These are phyloP conservation scores for Eutolmus rufibarbis DNA, from an alignment of 2,888 invertebrate species.

Conservation along the genomic window DNA sequence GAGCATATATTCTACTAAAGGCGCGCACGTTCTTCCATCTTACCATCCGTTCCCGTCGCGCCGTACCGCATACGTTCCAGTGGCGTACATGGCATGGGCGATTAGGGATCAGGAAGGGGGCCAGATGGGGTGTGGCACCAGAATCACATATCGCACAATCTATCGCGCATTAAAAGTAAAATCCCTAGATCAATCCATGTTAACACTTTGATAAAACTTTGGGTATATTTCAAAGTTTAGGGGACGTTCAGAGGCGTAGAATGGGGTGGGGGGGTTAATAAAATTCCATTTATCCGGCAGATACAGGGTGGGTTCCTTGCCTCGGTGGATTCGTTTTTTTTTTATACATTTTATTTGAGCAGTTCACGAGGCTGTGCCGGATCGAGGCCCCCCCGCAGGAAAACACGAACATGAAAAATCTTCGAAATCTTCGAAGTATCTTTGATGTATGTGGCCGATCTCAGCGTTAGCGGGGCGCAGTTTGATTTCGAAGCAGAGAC, in stretches of 20 bases:
- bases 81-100: not conserved
- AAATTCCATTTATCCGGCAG: constrained; percentile 35
- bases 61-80: not conserved
- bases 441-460: constrained; percentile 20
- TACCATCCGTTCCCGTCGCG: not conserved
- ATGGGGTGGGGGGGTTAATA: constrained; percentile 14
- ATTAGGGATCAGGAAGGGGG: not conserved
- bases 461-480: not conserved
- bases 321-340: not conserved
- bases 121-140: not conserved
- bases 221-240: constrained; percentile 40
- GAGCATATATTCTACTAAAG: not conserved
- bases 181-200: constrained; percentile 44
- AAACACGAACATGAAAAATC: constrained; percentile 24
- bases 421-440: not conserved
- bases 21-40: not conserved
- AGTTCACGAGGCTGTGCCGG: not conserved
- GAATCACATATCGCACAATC: constrained; percentile 31
- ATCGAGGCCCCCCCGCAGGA: not conserved
- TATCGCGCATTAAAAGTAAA: constrained; percentile 44
- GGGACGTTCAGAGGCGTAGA: not conserved
- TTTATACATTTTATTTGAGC: not conserved
- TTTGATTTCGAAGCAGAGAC: constrained; percentile 11
- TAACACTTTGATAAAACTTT: constrained; percentile 44
- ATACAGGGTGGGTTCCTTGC: not conserved